phyloP scores from a whole-genome alignment of 2,113 vertebrate genomes.

The Lanius ludovicianus region DNA sequence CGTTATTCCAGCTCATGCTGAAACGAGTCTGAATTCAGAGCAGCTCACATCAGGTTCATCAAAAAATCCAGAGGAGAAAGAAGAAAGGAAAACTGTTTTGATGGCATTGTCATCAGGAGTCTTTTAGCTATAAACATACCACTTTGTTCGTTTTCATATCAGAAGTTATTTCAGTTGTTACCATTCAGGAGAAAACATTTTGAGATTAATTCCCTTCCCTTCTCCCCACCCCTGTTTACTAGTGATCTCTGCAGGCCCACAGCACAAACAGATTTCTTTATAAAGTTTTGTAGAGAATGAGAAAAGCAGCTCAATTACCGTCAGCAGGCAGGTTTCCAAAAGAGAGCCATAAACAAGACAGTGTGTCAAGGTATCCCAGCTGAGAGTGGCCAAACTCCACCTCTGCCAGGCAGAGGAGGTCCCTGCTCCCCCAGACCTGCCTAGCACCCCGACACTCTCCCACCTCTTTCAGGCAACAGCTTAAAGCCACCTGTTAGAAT shows the following conservation, averaged over 20 bases:
- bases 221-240: not conserved
- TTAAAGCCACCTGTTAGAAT: not conserved
- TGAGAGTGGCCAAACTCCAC: rapidly evolving
- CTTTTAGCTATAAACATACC: not conserved
- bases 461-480: not conserved
- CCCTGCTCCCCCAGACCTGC: too few species aligned
- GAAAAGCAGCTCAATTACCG: not conserved
- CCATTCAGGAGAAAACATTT: not conserved
- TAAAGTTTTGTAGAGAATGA: not conserved
- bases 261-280: not conserved
- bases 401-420: rapidly evolving
- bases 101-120: not conserved
- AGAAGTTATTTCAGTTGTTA: not conserved
- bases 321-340: not conserved
- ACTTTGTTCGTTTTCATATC: not conserved
- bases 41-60: not conserved
- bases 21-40: not conserved
- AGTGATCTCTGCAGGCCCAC: rapidly evolving
- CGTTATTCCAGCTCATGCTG: not conserved
- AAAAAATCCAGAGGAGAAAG: not conserved
- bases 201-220: not conserved
- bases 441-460: rapidly evolving
- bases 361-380: rapidly evolving
- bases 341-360: rapidly evolving
- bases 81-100: not conserved